These are phyloP conservation scores for Heteropelma amictum DNA, from an alignment of 2,888 invertebrate genomes.

Conservation along the genomic window DNA sequence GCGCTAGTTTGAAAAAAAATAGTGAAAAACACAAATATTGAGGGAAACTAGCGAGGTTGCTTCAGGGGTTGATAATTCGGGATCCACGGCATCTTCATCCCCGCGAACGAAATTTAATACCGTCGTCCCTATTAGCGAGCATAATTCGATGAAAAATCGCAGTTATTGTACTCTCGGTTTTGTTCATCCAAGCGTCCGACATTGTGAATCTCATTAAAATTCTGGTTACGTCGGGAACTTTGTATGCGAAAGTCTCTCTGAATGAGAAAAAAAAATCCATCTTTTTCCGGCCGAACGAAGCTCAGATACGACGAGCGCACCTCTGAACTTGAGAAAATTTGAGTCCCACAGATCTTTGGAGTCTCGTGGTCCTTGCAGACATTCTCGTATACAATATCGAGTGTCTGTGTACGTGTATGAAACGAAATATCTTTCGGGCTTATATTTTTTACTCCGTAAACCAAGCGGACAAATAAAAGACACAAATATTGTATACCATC, in stretches of 20 bases:
- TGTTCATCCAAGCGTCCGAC: constrained; percentile 21
- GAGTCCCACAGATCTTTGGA: not conserved
- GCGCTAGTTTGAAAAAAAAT: not conserved
- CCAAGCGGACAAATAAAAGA: constrained; percentile 10
- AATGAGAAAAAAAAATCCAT: not conserved
- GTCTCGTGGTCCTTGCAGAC: not conserved
- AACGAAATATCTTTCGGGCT: constrained; percentile 7
- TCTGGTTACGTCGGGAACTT: constrained; percentile 20
- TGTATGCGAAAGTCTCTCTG: constrained; percentile 14
- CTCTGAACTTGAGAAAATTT: constrained; percentile 33
- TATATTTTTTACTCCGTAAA: constrained; percentile 37
- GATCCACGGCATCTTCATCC: not conserved
- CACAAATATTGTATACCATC: constrained; percentile 15
- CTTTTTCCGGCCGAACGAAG: constrained; percentile 9
- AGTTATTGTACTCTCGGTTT: constrained; percentile 16
- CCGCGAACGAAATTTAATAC: not conserved
- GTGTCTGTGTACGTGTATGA: not conserved
- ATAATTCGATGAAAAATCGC: not conserved
- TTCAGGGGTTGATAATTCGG: not conserved
- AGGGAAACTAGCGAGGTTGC: not conserved
- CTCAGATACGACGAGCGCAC: not conserved
- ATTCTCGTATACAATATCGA: not conserved
- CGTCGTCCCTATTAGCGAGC: not conserved
- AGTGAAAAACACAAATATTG: not conserved
- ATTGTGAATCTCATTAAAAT: constrained; percentile 34